Base-by-base conservation (phyloP, 1,140 invertebrate species). In the Daktulosphaira vitifoliae region DNA sequence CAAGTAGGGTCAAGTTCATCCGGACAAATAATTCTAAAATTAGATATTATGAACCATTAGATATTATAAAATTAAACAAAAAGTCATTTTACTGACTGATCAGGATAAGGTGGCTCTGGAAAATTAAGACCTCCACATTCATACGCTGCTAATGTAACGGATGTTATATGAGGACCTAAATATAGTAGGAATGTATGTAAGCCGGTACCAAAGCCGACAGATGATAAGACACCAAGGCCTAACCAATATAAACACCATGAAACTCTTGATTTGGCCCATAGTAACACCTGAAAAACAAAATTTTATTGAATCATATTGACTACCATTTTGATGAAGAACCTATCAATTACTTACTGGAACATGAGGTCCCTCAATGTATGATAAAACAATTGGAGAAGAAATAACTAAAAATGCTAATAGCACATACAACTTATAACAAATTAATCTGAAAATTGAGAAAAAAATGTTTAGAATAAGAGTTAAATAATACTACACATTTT, bases 111-210 rank as follows among this genome's bases (percentile, higher is more conserved):
- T 42, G 90, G 90, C 69, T 90, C 84, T 1, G 95, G 96, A 75
- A 99, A 99, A 73, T 98, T 85, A 0, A 98, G 78, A 15, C 86
- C 85, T 18, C 90, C 88, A 77, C 97, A 99, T 77, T 98, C 95
- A 76, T 96, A 97, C 0, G 94, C 97, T 44, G 97, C 96, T 72
- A 99, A 79, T 7, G 96, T 98, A n/a, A 99, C 96, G 62, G 88
- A 81, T 33, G 89, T 89, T 76, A 93, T 91, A 71, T 90, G 87
- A 20, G 92, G 91, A 20, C 96, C 95, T 69, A 99, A 78, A 76
- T 99, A 99, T 38, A 99, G 79, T 13, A 99, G 79, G 79, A 99
- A 99, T 54, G 96, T 99, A 75, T 99, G 97, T 23, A 99, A 81
- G 6, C 96, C 97, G 0, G 95, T 98, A 13, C 97, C 97, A 29